Conservation (phyloP, 2,797 vertebrate genomes). For the Gymnothorax javanicus region DNA sequence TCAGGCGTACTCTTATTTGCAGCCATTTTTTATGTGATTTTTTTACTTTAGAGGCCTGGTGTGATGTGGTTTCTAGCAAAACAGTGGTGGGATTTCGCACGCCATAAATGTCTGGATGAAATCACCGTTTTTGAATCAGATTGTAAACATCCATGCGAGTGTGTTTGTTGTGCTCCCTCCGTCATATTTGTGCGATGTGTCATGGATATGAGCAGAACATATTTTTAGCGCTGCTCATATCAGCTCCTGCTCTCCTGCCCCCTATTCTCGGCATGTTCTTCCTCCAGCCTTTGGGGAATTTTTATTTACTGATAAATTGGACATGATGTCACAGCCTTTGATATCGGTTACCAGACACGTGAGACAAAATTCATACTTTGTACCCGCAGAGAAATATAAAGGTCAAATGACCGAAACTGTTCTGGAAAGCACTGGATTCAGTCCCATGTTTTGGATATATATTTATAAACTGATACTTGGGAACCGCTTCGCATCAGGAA, state of each 20-base stretch:
- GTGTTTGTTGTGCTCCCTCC: constrained; percentile 11
- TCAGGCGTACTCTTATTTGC: not conserved
- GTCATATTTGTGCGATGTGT: not conserved
- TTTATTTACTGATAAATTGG: constrained; percentile 8
- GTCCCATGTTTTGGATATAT: constrained; percentile 19
- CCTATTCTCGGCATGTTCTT: not conserved
- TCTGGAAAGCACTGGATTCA: constrained; percentile 6
- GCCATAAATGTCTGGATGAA: not conserved
- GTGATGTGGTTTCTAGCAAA: not conserved
- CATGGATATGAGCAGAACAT: not conserved
- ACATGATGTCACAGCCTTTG: constrained; percentile 3
- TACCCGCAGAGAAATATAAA: constrained; percentile 15
- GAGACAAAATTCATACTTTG: not conserved
- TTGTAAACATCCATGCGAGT: constrained; percentile 16
- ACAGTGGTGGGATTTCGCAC: not conserved
- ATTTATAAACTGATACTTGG: constrained; percentile 34
- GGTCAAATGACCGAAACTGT: not conserved
- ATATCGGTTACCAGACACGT: constrained; percentile 8
- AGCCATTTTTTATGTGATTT: not conserved
- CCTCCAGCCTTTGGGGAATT: not conserved
- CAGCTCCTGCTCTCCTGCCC: not conserved
- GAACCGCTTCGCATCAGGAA: constrained; percentile 1
- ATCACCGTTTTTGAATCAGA: not conserved
- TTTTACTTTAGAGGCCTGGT: not conserved
- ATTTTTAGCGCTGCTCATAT: not conserved